phyloP scores from a whole-genome alignment of 1,140 invertebrate species.

The Brachionus calyciflorus region DNA sequence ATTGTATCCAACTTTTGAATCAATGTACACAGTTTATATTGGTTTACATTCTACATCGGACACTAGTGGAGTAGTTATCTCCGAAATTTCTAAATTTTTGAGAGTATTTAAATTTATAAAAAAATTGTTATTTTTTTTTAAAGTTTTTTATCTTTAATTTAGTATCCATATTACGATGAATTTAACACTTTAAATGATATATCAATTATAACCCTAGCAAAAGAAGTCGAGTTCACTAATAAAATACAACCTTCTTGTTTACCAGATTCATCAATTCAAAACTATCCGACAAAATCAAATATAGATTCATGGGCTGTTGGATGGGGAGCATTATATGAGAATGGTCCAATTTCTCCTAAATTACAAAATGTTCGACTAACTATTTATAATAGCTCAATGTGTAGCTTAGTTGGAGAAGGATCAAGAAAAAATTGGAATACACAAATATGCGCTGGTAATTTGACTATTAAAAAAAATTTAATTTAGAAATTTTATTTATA shows the following conservation, averaged over 20 bases:
- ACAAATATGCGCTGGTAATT: conserved; percentile 25
- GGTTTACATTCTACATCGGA: too few relatives aligned
- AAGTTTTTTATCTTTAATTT: background rate
- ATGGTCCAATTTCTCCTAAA: background rate
- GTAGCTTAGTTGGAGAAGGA: background rate
- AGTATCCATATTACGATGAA: background rate
- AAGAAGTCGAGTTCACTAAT: background rate
- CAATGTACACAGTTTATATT: background rate
- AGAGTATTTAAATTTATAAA: too few relatives aligned
- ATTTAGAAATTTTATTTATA: too few relatives aligned
- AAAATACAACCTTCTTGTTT: conserved; percentile 24
- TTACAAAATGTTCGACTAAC: conserved; percentile 9
- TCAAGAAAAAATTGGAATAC: conserved; percentile 14
- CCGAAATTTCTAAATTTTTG: too few relatives aligned
- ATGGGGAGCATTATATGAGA: background rate
- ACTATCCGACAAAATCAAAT: background rate
- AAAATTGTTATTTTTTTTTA: background rate
- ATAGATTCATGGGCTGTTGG: conserved; percentile 4
- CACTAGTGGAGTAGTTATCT: too few relatives aligned
- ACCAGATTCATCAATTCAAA: background rate
- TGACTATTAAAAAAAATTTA: too few relatives aligned
- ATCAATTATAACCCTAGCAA: background rate
- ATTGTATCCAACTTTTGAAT: background rate
- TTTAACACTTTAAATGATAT: background rate
- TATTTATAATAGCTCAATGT: background rate